phyloP scores from a whole-genome alignment of 1,140 invertebrate species.

The Drepana arcuata region DNA sequence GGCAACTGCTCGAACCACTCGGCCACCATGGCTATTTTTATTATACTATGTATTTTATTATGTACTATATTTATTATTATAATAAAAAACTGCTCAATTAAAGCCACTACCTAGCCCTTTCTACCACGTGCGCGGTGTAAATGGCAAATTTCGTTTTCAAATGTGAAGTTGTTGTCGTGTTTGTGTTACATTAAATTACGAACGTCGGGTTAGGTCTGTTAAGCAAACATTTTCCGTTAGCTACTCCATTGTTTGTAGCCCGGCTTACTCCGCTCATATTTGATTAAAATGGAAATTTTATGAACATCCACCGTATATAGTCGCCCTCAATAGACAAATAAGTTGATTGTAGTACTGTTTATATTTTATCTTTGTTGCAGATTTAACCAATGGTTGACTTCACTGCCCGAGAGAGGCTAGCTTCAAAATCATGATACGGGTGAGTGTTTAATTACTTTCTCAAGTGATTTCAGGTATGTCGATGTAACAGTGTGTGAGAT shows the following conservation, averaged over 20 bases:
- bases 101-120: not conserved
- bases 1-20: too few relatives aligned
- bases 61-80: too few relatives aligned
- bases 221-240: conserved; percentile 40
- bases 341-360: conserved; percentile 5
- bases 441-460: conserved; percentile 22
- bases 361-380: conserved; percentile 38
- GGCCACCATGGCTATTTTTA: too few relatives aligned
- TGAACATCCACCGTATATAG: conserved; percentile 17
- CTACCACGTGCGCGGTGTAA: conserved; percentile 12
- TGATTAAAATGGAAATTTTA: conserved; percentile 29
- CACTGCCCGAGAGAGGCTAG: conserved; percentile 11
- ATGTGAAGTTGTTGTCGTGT: conserved; percentile 41
- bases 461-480: too few relatives aligned
- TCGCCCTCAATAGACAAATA: too few relatives aligned
- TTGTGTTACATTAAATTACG: conserved; percentile 53
- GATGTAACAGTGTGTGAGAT: too few relatives aligned
- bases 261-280: conserved; percentile 23
- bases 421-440: conserved; percentile 50
- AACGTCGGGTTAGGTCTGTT: conserved; percentile 35
- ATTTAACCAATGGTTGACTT: conserved; percentile 35
- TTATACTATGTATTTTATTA: too few relatives aligned
- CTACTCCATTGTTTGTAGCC: conserved; percentile 30
- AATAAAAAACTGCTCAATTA: not conserved
- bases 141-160: conserved; percentile 35